Evolutionary conservation across 92 coral and sea anemone species (phyloP).

Genomic region (Actinostola sp.): DNA sequence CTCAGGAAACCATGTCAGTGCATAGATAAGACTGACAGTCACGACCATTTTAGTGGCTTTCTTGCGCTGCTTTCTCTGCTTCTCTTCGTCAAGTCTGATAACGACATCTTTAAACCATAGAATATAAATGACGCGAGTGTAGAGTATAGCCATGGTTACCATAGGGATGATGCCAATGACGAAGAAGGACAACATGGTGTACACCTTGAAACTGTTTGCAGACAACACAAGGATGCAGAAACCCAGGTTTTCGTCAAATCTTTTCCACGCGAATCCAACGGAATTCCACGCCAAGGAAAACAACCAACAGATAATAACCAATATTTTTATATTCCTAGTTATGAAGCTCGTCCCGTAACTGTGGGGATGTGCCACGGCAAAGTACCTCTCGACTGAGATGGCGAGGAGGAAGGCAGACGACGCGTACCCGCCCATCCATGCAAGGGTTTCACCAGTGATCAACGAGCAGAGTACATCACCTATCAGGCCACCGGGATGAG

Average conservation of each 20-base stretch:
- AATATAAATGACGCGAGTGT: conserved; percentile 23
- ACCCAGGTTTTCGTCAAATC: neutral
- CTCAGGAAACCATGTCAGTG: conserved; percentile 55
- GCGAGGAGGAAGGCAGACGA: conserved; percentile 60
- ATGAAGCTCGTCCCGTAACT: conserved; percentile 25
- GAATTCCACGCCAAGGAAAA: conserved; percentile 39
- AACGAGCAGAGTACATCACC: conserved; percentile 48
- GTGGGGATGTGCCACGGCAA: conserved; percentile 58
- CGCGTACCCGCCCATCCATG: conserved; percentile 68
- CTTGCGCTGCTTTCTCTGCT: conserved; percentile 25
- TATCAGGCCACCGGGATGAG: conserved; percentile 48
- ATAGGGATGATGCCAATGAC: conserved; percentile 34
- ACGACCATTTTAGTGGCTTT: conserved; percentile 50
- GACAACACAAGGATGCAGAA: conserved; percentile 42
- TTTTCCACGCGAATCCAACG: conserved; percentile 10
- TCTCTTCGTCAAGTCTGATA: conserved; percentile 15
- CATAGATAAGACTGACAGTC: conserved; percentile 50
- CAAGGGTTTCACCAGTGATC: conserved; percentile 61
- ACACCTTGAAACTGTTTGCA: conserved; percentile 9
- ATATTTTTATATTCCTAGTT: conserved; percentile 24
- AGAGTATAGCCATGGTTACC: conserved; percentile 26
- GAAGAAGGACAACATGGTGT: conserved; percentile 43
- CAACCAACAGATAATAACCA: conserved; percentile 31
- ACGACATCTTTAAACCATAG: conserved; percentile 47
- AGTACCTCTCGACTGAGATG: conserved; percentile 58